A percentile compares a stretch with the other conserved stretches of the same genome.
These are phyloP conservation scores for Sinella curviseta DNA, from an alignment of 1,140 invertebrate species.

Conservation along the genomic window DNA sequence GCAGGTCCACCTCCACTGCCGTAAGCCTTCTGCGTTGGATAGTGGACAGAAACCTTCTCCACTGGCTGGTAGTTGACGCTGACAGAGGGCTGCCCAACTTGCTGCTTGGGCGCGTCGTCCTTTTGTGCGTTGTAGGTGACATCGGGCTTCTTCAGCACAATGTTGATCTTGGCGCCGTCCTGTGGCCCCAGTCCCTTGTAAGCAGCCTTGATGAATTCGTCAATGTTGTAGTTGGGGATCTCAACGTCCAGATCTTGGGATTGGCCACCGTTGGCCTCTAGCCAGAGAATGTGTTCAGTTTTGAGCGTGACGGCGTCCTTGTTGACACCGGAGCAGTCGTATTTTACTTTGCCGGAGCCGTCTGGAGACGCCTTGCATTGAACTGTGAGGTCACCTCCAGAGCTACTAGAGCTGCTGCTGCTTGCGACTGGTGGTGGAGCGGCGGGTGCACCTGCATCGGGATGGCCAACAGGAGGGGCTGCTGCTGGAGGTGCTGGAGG, in stretches of 20 bases:
- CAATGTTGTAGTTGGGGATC: neutral
- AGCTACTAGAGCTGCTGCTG: neutral
- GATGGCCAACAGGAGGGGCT: neutral
- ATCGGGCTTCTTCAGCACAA: constrained; percentile 16
- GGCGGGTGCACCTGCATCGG: neutral
- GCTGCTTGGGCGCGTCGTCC: neutral
- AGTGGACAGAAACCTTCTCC: constrained; percentile 3
- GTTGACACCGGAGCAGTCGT: constrained; percentile 14
- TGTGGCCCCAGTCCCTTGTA: neutral
- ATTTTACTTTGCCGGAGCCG: neutral
- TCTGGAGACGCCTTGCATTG: neutral
- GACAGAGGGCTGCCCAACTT: neutral
- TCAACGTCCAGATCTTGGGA: constrained; percentile 17
- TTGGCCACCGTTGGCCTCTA: neutral
- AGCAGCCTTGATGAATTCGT: constrained; percentile 17
- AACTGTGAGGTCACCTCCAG: neutral
- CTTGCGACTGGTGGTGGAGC: neutral
- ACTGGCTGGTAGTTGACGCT: constrained; percentile 14
- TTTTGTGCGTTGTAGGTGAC: neutral
- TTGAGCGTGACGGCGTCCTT: constrained; percentile 4
- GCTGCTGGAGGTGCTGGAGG: neutral
- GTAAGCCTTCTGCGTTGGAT: neutral
- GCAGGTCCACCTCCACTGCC: neutral
- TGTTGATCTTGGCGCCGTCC: constrained; percentile 19
- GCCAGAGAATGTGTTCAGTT: constrained; percentile 11